Percentiles rank a stretch among this genome's conserved stretches.
These are phyloP conservation scores for Myrmophylax atrothorax DNA, from an alignment of 2,113 vertebrate genomes.

Conservation along the genomic window DNA sequence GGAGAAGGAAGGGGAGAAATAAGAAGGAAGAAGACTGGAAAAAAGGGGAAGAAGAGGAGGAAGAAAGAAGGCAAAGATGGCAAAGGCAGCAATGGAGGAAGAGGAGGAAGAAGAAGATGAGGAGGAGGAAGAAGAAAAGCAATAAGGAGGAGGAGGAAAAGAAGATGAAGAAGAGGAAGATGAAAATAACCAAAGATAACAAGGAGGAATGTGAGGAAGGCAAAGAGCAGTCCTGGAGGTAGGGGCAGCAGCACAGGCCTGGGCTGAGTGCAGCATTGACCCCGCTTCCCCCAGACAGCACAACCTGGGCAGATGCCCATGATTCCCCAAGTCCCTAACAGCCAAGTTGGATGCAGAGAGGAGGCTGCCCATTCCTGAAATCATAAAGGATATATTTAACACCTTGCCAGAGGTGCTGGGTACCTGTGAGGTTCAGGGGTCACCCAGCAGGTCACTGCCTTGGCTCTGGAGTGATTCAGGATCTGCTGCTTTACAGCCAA, in stretches of 20 bases:
- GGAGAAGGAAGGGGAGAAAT: neutral
- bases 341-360: rapidly evolving
- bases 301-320: rapidly evolving
- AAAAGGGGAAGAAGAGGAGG: neutral
- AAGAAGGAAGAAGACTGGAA: neutral
- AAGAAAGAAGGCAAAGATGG: neutral
- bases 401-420: neutral
- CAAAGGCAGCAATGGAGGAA: no score
- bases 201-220: neutral
- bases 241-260: neutral
- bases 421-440: rapidly evolving
- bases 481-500: neutral
- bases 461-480: neutral
- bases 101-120: neutral
- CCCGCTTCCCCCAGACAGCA: no score
- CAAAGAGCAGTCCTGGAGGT: neutral
- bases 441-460: rapidly evolving
- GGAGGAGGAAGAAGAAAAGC: no score
- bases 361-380: neutral
- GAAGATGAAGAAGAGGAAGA: no score
- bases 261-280: neutral
- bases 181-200: no score
- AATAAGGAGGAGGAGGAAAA: neutral
- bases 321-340: rapidly evolving
- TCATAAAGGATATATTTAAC: neutral